Evolutionary conservation across 2,888 invertebrate species (phyloP).

Genomic region (Tetragonisca angustula): DNA sequence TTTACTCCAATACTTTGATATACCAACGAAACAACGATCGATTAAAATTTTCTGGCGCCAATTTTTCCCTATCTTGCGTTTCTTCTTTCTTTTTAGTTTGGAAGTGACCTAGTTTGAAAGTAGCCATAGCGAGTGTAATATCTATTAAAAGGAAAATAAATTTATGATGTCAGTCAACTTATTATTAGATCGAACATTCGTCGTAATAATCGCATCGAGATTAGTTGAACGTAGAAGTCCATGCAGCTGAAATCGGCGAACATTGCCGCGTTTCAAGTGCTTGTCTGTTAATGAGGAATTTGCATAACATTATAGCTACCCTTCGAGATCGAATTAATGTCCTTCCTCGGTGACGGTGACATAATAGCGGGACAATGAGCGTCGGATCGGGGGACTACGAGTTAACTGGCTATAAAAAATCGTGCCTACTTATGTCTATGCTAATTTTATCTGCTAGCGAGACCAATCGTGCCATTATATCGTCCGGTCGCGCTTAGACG

Average conservation of each 20-base stretch:
- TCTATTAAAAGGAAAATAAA: background rate
- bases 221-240: slow-evolving; percentile 38
- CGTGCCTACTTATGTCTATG: slow-evolving; percentile 78
- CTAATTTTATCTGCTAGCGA: slow-evolving; percentile 79
- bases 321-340: slow-evolving; percentile 68
- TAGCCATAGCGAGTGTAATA: background rate
- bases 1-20: background rate
- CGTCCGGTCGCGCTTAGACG: slow-evolving; percentile 26
- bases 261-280: slow-evolving; percentile 30
- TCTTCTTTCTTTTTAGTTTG: background rate
- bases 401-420: slow-evolving; percentile 77
- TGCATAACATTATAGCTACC: slow-evolving; percentile 76
- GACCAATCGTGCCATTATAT: slow-evolving; percentile 78
- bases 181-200: no score
- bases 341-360: slow-evolving; percentile 50
- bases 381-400: slow-evolving; percentile 50
- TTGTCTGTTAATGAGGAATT: slow-evolving; percentile 77
- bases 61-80: background rate
- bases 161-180: background rate
- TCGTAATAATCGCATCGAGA: slow-evolving; percentile 20
- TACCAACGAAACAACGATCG: background rate
- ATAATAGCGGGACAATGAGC: slow-evolving; percentile 72
- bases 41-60: no score
- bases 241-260: background rate
- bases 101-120: background rate